phyloP scores from a whole-genome alignment of 2,797 vertebrate species.

The Melanotaenia parkinsoni region DNA sequence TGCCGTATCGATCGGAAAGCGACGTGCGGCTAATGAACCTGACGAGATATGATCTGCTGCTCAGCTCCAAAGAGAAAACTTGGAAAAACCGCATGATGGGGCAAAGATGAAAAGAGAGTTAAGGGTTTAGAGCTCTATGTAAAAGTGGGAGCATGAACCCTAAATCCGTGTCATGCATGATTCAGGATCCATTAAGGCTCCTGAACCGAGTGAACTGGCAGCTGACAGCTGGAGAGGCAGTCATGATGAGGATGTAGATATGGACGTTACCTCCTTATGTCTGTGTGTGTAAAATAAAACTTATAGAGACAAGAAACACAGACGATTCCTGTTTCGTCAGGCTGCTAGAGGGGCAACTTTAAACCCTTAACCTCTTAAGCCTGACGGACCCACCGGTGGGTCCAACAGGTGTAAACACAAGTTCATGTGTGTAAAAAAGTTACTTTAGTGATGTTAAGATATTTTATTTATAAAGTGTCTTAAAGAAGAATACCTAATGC shows the following conservation, averaged over 20 bases:
- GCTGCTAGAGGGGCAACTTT: background rate
- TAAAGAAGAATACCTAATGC: too few species aligned
- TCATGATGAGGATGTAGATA: background rate
- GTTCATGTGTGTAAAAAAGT: too few species aligned
- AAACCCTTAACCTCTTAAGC: background rate
- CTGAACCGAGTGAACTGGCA: slow-evolving; percentile 27
- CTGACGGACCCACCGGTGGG: too few species aligned
- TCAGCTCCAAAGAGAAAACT: background rate
- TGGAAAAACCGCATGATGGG: background rate
- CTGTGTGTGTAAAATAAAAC: background rate
- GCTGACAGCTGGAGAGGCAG: slow-evolving; percentile 3
- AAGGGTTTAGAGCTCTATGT: slow-evolving; percentile 21
- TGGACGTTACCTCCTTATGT: slow-evolving; percentile 2
- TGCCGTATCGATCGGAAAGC: background rate
- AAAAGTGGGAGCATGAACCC: slow-evolving; percentile 35
- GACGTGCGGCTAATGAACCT: background rate
- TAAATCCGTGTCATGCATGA: slow-evolving; percentile 54
- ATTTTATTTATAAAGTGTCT: too few species aligned
- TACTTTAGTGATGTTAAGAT: too few species aligned
- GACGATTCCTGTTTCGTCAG: background rate
- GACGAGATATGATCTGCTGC: background rate
- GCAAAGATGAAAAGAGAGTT: slow-evolving; percentile 28
- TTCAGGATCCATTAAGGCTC: slow-evolving; percentile 42
- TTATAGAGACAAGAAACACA: background rate
- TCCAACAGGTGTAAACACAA: too few species aligned